These are phyloP conservation scores for Cantharis rustica DNA, from an alignment of 2,888 invertebrate genomes.

Conservation along the genomic window DNA sequence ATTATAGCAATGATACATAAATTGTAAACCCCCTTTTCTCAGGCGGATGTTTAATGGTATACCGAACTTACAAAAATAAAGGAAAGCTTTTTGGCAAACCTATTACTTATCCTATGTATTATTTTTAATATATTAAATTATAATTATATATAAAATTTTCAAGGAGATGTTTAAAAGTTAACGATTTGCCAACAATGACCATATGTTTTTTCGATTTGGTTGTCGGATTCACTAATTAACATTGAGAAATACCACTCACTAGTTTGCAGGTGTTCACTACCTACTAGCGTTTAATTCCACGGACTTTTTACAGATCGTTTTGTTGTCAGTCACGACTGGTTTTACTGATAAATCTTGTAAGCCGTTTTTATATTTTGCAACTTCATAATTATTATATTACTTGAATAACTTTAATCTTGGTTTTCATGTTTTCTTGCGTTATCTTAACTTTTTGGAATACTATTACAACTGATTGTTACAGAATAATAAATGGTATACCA, in stretches of 20 bases:
- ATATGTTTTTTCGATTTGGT: slow-evolving; percentile 25
- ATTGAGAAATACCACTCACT: slow-evolving; percentile 37
- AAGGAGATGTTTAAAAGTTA: slow-evolving; percentile 6
- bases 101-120: not conserved
- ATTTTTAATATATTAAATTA: not conserved
- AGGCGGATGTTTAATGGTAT: not conserved
- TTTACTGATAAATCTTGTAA: slow-evolving; percentile 36
- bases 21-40: not conserved
- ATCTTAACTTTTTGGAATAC: not conserved
- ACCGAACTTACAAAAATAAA: not conserved
- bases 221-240: slow-evolving; percentile 40
- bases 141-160: not conserved
- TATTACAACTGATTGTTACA: not conserved
- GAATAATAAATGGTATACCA: not conserved
- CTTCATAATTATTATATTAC: not conserved
- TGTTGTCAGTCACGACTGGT: slow-evolving; percentile 43
- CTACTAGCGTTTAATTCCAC: slow-evolving; percentile 41
- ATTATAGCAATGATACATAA: not conserved
- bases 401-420: not conserved
- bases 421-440: not conserved
- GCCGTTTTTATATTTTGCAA: slow-evolving; percentile 5
- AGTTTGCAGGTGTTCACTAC: slow-evolving; percentile 45
- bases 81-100: no score
- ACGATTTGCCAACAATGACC: slow-evolving; percentile 18
- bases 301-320: slow-evolving; percentile 39